phyloP scores from a whole-genome alignment of 2,113 vertebrate species.

The Mesembrinibis cayennensis region DNA sequence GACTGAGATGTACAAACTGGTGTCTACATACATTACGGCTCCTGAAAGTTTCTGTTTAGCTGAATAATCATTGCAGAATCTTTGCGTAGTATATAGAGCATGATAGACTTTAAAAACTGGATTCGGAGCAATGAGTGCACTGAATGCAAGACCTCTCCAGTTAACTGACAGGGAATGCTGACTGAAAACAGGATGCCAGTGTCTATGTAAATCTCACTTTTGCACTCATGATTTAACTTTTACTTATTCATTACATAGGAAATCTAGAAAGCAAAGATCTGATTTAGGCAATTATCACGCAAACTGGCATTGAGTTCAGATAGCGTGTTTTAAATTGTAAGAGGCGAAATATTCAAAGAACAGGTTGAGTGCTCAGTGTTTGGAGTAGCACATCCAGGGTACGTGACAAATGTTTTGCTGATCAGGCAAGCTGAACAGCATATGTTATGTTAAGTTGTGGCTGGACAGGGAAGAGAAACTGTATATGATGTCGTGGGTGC shows the following conservation, averaged over 20 bases:
- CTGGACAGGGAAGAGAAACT: not conserved
- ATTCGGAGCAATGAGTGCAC: not conserved
- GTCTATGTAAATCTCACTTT: not conserved
- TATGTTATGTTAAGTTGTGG: not conserved
- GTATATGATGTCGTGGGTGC: not conserved
- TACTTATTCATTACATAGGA: not conserved
- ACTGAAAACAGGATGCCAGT: not conserved
- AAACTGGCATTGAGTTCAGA: not conserved
- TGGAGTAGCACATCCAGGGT: not conserved
- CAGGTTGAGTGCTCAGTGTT: not conserved
- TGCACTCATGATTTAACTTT: not conserved
- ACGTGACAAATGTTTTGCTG: not conserved
- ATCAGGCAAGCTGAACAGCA: not conserved
- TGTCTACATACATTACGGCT: not conserved
- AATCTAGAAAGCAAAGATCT: not conserved
- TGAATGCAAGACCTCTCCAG: not conserved
- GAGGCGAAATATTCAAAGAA: not conserved
- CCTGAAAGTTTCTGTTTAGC: not conserved
- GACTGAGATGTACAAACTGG: not conserved
- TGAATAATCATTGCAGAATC: not conserved
- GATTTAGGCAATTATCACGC: not conserved
- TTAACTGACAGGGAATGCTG: not conserved
- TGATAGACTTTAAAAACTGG: not conserved
- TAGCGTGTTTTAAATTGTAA: not conserved
- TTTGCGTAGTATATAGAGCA: accelerated